Conservation (phyloP, 2,797 vertebrate species). For the Stomatorhinus walkeri region DNA sequence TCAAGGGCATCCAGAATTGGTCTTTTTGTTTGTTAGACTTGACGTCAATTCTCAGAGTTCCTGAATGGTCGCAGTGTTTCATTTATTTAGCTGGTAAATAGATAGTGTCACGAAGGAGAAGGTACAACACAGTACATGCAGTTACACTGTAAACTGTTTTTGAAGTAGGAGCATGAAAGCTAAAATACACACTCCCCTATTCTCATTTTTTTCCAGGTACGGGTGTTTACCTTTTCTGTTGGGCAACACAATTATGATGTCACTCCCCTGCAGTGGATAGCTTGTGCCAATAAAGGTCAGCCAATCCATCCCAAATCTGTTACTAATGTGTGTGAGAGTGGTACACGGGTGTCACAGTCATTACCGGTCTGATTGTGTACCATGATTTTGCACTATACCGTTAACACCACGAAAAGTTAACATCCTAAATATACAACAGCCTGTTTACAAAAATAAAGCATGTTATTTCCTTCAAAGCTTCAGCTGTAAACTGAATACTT, state of each 20-base stretch:
- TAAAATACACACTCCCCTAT: background rate
- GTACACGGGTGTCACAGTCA: background rate
- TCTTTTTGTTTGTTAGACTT: background rate
- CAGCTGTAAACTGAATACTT: background rate
- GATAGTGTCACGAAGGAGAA: background rate
- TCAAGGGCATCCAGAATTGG: background rate
- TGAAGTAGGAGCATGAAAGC: background rate
- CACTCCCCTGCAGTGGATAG: conserved; percentile 97
- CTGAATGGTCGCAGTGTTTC: background rate
- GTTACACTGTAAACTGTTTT: background rate
- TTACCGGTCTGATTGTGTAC: background rate
- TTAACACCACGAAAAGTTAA: background rate
- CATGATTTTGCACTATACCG: background rate
- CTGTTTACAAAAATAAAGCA: background rate
- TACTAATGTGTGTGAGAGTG: background rate
- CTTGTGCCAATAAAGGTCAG: conserved; percentile 95
- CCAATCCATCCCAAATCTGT: background rate
- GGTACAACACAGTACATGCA: background rate
- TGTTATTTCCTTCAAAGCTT: background rate
- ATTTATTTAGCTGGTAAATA: background rate
- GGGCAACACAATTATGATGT: conserved; percentile 98
- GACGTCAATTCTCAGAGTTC: background rate
- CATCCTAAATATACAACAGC: background rate
- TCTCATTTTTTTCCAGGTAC: conserved; percentile 59
- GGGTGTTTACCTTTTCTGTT: conserved; percentile 96